phyloP scores from a whole-genome alignment of 92 coral and sea anemone genomes.

The Palythoa grandis region DNA sequence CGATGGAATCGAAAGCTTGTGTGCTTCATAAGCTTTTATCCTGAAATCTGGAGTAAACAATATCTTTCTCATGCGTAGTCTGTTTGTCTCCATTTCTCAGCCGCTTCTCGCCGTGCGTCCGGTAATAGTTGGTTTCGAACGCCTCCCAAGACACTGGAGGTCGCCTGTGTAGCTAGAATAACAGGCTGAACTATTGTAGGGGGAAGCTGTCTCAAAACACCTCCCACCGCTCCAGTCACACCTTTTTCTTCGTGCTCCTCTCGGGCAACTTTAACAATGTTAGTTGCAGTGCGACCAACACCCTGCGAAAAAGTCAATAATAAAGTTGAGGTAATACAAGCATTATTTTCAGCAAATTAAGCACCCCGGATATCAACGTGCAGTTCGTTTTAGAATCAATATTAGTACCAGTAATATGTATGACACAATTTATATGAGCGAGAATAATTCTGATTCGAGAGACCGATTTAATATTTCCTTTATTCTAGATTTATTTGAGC shows the following conservation, averaged over 20 bases:
- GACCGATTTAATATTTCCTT: too few species aligned
- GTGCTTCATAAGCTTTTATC: background rate
- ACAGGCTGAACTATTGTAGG: constrained; percentile 97
- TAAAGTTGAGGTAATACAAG: too few species aligned
- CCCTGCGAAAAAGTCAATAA: constrained; percentile 63
- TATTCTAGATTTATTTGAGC: too few species aligned
- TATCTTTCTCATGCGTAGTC: constrained; percentile 18
- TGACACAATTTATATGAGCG: too few species aligned
- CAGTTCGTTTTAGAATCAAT: too few species aligned
- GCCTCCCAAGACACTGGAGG: constrained; percentile 97
- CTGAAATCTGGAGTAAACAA: background rate
- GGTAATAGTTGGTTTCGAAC: constrained; percentile 98
- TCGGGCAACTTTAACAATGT: constrained; percentile 93
- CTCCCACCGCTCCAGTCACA: constrained; percentile 98
- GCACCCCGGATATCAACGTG: too few species aligned
- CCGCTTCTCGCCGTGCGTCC: constrained; percentile 97
- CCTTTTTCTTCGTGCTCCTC: constrained; percentile 98
- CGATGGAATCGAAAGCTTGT: too few species aligned
- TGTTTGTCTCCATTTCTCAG: constrained; percentile 90
- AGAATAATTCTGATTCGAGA: too few species aligned
- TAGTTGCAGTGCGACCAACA: constrained; percentile 90
- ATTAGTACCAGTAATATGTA: too few species aligned
- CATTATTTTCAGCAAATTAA: too few species aligned
- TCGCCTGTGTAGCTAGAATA: constrained; percentile 96
- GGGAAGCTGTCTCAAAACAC: constrained; percentile 95